phyloP scores from a whole-genome alignment of 1,140 invertebrate genomes.

The Drosophila repletoides region DNA sequence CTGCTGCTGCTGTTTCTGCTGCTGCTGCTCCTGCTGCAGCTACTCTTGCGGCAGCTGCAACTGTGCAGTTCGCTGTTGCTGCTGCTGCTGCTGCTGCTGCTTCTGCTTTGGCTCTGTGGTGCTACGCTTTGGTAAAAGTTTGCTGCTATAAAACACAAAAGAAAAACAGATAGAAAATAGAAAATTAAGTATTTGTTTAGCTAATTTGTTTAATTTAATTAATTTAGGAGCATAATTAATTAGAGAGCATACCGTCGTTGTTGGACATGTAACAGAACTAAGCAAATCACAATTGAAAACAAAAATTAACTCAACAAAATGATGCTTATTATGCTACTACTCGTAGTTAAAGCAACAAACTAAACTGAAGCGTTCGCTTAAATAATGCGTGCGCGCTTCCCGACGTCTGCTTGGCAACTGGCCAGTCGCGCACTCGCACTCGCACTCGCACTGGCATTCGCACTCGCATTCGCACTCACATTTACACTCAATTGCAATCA shows the following conservation, averaged over 20 bases:
- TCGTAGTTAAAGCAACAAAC: too few species aligned
- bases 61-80: conserved; percentile 8
- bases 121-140: conserved; percentile 36
- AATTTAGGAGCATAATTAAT: too few species aligned
- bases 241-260: too few species aligned
- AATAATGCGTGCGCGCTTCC: conserved; percentile 24
- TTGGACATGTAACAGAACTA: neutral
- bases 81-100: conserved; percentile 4
- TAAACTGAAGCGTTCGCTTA: neutral
- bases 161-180: neutral
- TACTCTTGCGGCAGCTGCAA: conserved; percentile 1
- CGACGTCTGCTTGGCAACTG: conserved; percentile 31
- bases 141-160: conserved; percentile 30
- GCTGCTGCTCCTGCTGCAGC: conserved; percentile 7
- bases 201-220: neutral
- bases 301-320: neutral
- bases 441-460: neutral
- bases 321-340: neutral
- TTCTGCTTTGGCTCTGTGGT: conserved; percentile 13
- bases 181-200: too few species aligned
- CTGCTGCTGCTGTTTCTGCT: conserved; percentile 10
- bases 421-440: conserved; percentile 28
- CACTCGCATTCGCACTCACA: conserved; percentile 27
- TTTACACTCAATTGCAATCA: conserved; percentile 1
- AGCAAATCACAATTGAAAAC: neutral